Conservation (phyloP, 2,888 invertebrate genomes). For the Seira sanloemensis region DNA sequence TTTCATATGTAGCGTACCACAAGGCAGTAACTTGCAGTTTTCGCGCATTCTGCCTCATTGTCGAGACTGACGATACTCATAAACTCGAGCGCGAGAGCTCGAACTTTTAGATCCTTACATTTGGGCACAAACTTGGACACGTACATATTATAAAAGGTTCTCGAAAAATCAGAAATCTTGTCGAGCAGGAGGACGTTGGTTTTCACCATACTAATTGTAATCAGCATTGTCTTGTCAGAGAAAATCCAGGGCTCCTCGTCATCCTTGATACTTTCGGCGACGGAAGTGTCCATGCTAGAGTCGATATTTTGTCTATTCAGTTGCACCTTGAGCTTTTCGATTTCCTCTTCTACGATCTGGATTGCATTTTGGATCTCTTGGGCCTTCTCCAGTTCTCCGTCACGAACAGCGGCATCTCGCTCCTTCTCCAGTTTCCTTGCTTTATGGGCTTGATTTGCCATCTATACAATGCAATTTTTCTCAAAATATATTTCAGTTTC, state of each 20-base stretch:
- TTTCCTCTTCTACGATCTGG: neutral
- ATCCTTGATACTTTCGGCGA: neutral
- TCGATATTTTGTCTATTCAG: no score
- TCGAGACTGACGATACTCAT: slow-evolving; percentile 31
- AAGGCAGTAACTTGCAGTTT: slow-evolving; percentile 29
- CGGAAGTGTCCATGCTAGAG: no score
- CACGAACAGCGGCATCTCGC: neutral
- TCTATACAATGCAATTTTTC: no score
- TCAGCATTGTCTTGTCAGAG: slow-evolving; percentile 36
- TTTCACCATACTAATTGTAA: slow-evolving; percentile 26
- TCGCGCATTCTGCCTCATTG: slow-evolving; percentile 21
- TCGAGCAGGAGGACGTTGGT: slow-evolving; percentile 10
- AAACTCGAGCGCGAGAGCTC: slow-evolving; percentile 31
- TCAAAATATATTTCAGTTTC: no score
- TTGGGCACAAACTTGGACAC: slow-evolving; percentile 14
- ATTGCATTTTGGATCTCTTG: slow-evolving; percentile 41
- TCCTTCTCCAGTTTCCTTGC: slow-evolving; percentile 31
- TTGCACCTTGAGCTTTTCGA: slow-evolving; percentile 17
- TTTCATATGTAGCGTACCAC: slow-evolving; percentile 8
- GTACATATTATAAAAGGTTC: slow-evolving; percentile 50
- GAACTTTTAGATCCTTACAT: neutral
- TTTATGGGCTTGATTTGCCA: slow-evolving; percentile 30
- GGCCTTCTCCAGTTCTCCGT: slow-evolving; percentile 38
- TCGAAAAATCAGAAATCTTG: slow-evolving; percentile 24
- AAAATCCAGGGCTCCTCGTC: slow-evolving; percentile 40